Conservation (phyloP, 1,140 invertebrate species). For the Temnothorax curvispinosus region DNA sequence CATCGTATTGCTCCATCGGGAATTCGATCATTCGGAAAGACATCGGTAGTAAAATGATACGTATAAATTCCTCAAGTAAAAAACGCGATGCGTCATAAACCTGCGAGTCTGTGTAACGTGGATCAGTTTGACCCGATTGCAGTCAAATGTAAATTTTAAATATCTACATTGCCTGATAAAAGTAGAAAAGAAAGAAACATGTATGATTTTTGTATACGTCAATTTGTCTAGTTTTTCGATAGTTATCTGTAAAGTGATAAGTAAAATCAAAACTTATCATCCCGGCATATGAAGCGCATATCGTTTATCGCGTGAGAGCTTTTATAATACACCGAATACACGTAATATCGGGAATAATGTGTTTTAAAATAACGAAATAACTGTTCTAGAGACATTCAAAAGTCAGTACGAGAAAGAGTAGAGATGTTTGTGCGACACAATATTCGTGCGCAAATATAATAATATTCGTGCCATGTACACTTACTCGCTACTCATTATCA, state of each 20-base stretch:
- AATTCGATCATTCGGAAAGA: slow-evolving; percentile 13
- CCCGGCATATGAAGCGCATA: too few species aligned
- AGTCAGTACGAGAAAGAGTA: too few species aligned
- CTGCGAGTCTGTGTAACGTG: neutral
- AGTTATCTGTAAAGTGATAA: neutral
- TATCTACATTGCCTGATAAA: neutral
- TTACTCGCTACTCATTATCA: too few species aligned
- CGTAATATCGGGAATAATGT: too few species aligned
- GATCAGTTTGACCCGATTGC: neutral
- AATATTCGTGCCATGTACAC: too few species aligned
- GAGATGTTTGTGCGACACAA: too few species aligned
- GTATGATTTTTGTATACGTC: neutral
- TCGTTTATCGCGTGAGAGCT: too few species aligned
- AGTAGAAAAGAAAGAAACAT: neutral
- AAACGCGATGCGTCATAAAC: neutral
- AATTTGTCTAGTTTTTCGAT: neutral
- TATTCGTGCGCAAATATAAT: too few species aligned
- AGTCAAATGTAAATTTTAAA: slow-evolving; percentile 11
- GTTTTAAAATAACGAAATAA: too few species aligned
- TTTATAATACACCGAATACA: too few species aligned
- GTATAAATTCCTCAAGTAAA: neutral
- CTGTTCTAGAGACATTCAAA: too few species aligned
- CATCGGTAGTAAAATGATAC: slow-evolving; percentile 8
- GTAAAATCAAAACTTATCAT: neutral
- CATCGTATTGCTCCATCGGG: neutral